These are phyloP conservation scores for Hydractinia symbiolongicarpus DNA, from an alignment of 30 jellyfish, hydroid and myxozoan species.

Conservation along the genomic window DNA sequence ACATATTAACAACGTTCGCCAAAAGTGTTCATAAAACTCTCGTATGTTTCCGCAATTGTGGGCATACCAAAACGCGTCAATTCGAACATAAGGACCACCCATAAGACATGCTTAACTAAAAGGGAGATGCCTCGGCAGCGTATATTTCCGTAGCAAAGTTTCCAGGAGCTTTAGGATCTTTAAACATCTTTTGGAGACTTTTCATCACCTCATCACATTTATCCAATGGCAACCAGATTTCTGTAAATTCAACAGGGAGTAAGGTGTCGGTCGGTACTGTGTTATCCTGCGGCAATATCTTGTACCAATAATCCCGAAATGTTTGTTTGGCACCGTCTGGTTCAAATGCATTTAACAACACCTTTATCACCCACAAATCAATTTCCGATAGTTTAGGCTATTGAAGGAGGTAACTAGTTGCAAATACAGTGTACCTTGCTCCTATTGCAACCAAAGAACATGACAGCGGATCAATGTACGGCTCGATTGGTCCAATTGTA, in stretches of 20 bases:
- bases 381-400: background rate
- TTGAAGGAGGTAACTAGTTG: background rate
- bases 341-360: background rate
- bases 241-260: constrained; percentile 10
- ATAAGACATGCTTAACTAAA: constrained; percentile 17
- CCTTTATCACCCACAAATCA: background rate
- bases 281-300: constrained; percentile 8
- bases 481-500: background rate
- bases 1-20: background rate
- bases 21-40: background rate
- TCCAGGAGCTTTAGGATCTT: constrained; percentile 5
- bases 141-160: constrained; percentile 9
- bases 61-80: constrained; percentile 22
- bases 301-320: constrained; percentile 1
- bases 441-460: background rate
- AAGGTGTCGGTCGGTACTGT: constrained; percentile 2
- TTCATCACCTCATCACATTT: constrained; percentile 1
- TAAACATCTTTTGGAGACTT: constrained; percentile 4
- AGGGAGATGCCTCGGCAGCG: constrained; percentile 10
- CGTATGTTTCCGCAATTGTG: background rate
- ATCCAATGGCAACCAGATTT: constrained; percentile 14
- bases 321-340: background rate
- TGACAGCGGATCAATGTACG: background rate
- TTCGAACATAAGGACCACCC: background rate
- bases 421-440: background rate